Base-by-base conservation (phyloP, 2,888 invertebrate species). In the Plemyria rubiginata region DNA sequence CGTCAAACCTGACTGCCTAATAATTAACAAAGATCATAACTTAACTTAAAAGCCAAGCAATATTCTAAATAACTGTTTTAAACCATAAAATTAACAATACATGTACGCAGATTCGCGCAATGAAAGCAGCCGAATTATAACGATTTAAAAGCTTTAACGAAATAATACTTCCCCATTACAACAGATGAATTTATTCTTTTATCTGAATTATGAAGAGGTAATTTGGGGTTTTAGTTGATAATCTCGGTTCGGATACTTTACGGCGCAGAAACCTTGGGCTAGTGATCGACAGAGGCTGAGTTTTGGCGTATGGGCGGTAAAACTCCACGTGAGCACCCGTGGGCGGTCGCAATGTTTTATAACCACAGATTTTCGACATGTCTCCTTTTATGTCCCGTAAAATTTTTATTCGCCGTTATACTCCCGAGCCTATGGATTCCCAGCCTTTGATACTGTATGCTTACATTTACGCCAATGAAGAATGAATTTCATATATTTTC, bases 301-400 rank as follows among this genome's bases (percentile, higher is more conserved):
- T 49, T 57, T 36, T 51, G 55, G 38, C 58, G 57, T 62, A 50
- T 58, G 54, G 55, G 53, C 41, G 41, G 50, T 59, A 49, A 59
- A 65, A 65, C 55, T 63, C 72, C 61, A 70, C 71, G 62, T 63
- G 65, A 69, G 75, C 76, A 81, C 74, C 75, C 73, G 65, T 74
- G 74, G 75, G 74, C 65, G 73, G 69, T 60, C 65, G 67, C 72
- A 73, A 68, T 74, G 77, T 85, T 87, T 87, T 87, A 87, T 78
- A 76, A 74, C 79, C 77, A 70, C 84, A 86, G 85, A 87, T 85
- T 87, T 87, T 83, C 81, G 77, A 80, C 81, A 79, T 87, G 82
- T 83, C 82, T 77, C 75, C 79, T 85, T 86, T 86, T 86, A 86
- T 85, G 82, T 78, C 82, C 70, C 81, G 81, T 87, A 86, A 86